phyloP scores from a whole-genome alignment of 1,140 invertebrate species.

The Myzus persicae region DNA sequence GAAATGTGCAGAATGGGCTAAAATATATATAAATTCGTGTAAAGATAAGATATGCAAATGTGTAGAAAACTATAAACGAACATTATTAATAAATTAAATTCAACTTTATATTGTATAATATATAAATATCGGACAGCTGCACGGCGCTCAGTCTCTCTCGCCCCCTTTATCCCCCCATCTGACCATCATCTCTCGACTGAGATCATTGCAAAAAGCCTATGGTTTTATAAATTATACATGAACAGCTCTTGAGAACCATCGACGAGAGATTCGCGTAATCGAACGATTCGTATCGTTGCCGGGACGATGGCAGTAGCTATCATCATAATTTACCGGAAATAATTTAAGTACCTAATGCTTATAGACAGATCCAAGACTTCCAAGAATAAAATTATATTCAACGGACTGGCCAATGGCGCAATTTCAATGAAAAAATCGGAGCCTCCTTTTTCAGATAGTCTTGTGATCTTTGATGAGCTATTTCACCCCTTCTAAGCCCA shows the following conservation, averaged over 20 bases:
- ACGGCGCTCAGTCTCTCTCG: neutral
- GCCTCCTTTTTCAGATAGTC: no score
- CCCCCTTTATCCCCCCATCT: neutral
- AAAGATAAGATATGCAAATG: neutral
- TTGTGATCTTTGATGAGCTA: neutral
- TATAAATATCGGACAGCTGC: no score
- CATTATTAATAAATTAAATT: neutral
- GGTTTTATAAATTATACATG: no score
- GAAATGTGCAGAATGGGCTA: neutral
- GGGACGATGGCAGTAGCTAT: neutral
- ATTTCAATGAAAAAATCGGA: neutral
- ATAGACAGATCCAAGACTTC: neutral
- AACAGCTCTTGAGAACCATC: no score
- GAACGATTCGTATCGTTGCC: no score
- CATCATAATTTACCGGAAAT: neutral
- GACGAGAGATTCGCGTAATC: no score
- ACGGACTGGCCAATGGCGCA: no score
- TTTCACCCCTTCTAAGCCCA: neutral
- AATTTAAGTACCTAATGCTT: no score
- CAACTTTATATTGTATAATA: neutral
- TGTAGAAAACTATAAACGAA: neutral
- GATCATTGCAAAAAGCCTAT: no score
- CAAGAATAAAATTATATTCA: neutral
- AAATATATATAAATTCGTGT: no score
- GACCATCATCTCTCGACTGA: no score